Conservation (phyloP, 2,888 invertebrate genomes). For the Hydrotaea cyrtoneurina region DNA sequence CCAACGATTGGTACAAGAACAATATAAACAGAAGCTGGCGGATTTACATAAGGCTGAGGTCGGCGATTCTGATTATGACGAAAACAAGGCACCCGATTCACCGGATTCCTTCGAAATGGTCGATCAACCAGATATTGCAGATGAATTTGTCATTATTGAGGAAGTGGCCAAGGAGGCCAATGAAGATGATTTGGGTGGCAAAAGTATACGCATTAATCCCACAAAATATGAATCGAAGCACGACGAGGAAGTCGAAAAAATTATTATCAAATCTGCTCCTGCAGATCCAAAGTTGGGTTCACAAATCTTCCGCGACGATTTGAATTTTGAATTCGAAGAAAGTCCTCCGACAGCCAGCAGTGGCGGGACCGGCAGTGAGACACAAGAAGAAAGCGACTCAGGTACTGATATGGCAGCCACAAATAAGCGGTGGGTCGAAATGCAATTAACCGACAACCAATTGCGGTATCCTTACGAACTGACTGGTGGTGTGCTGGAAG, state of each 20-base stretch:
- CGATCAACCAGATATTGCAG: conserved; percentile 92
- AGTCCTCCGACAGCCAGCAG: conserved; percentile 82
- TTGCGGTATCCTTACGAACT: conserved; percentile 89
- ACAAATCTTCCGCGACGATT: conserved; percentile 83
- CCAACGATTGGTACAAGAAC: conserved; percentile 80
- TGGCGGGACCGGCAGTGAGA: conserved; percentile 71
- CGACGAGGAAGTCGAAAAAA: conserved; percentile 87
- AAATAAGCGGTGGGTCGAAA: conserved; percentile 93
- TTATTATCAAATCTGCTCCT: conserved; percentile 86
- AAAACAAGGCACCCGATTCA: conserved; percentile 85
- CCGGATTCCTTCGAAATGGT: conserved; percentile 94
- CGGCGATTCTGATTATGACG: conserved; percentile 81
- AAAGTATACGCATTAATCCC: conserved; percentile 86
- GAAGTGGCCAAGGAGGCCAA: conserved; percentile 93
- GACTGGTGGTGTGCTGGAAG: conserved; percentile 91
- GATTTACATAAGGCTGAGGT: conserved; percentile 82
- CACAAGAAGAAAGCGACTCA: conserved; percentile 81
- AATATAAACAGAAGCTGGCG: conserved; percentile 83
- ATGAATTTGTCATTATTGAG: conserved; percentile 93
- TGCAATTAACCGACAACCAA: conserved; percentile 87
- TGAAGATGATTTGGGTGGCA: conserved; percentile 91
- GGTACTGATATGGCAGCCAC: conserved; percentile 87
- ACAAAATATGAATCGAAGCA: conserved; percentile 83
- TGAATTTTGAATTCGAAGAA: conserved; percentile 88
- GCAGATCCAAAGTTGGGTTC: conserved; percentile 84